Conservation (phyloP, 2,113 vertebrate species). For the Rhineura floridana region DNA sequence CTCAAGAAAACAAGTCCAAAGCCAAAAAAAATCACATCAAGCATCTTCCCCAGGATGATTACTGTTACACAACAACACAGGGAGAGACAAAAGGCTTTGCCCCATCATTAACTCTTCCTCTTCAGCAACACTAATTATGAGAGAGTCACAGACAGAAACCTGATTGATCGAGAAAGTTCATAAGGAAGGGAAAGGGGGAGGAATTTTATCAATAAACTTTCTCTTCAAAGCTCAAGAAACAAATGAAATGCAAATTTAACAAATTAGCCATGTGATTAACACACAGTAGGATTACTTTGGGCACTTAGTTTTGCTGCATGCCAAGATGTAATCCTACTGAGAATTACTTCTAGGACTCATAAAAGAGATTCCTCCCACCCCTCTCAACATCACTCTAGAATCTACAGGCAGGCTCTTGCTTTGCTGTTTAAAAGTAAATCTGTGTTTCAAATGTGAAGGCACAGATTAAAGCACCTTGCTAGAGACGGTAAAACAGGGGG, state of each 20-base stretch:
- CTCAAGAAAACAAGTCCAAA: conserved; percentile 54
- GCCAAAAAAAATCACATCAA: conserved; percentile 54
- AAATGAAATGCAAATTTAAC: conserved; percentile 73
- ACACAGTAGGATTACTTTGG: conserved; percentile 60
- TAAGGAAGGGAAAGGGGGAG: neutral
- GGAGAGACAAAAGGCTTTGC: conserved; percentile 37
- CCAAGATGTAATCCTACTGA: conserved; percentile 65
- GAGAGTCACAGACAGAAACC: conserved; percentile 24
- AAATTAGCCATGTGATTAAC: conserved; percentile 72
- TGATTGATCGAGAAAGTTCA: conserved; percentile 59
- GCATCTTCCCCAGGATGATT: conserved; percentile 41
- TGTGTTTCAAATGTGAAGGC: conserved; percentile 71
- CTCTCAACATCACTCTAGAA: conserved; percentile 27
- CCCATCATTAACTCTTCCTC: conserved; percentile 58
- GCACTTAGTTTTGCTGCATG: conserved; percentile 61
- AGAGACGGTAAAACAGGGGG: conserved; percentile 60
- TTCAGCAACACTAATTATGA: conserved; percentile 62
- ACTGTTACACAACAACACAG: conserved; percentile 44
- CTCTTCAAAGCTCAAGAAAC: conserved; percentile 55
- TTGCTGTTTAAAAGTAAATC: conserved; percentile 70
- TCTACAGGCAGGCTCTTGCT: conserved; percentile 57
- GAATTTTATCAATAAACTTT: conserved; percentile 67
- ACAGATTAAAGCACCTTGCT: conserved; percentile 69
- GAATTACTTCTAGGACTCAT: conserved; percentile 45
- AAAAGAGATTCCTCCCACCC: conserved; percentile 41